Evolutionary conservation across 2,113 vertebrate genomes (phyloP), one percentile per base, ranked within the genome.

Genomic region (Ibidorhyncha struthersii): DNA sequence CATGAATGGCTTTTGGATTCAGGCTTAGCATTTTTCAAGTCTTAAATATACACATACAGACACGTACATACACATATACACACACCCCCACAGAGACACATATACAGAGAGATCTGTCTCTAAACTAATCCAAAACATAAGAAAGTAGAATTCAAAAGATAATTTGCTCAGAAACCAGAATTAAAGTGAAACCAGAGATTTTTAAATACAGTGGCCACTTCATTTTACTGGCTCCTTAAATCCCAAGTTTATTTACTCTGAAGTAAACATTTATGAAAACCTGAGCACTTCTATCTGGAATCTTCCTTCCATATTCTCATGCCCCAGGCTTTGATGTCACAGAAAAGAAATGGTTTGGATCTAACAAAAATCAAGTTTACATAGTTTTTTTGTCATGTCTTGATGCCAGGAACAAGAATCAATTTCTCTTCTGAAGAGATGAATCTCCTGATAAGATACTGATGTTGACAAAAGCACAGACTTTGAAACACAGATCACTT

Each of bases 41-140:
- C 72, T 95, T 86, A 92, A 86, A 94, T 89, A 92, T 71, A 91
- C 69, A 84, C 72, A 93, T 43, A 81, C 50, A 89, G 93, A 93
- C 89, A 89, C 36, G 12, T 89, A 77, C 50, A 67, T 76, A 94
- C 40, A 96, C 70, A 93, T 71, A 95, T 89, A 92, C 78, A 82
- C 72, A 92, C 88, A 88, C 88, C 58, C 96, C n/a, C 93, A 71
- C 90, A 95, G 63, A 92, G 73, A 84, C 56, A 89, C 81, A 79
- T 5, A 65, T 67, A 90, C 82, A 70, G 34, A 70, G 32, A 95
- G 72, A 89, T 94, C 89, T 96, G 91, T 71, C 90, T 93, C 65
- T 67, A 71, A 84, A 78, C 52, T 27, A 79, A 95, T 69, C 80
- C 92, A 95, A 97, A 89, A 86, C 47, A 69, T 13, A 43, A 87